Base-by-base conservation (phyloP, 2,888 invertebrate genomes). In the Watsonalla binaria region DNA sequence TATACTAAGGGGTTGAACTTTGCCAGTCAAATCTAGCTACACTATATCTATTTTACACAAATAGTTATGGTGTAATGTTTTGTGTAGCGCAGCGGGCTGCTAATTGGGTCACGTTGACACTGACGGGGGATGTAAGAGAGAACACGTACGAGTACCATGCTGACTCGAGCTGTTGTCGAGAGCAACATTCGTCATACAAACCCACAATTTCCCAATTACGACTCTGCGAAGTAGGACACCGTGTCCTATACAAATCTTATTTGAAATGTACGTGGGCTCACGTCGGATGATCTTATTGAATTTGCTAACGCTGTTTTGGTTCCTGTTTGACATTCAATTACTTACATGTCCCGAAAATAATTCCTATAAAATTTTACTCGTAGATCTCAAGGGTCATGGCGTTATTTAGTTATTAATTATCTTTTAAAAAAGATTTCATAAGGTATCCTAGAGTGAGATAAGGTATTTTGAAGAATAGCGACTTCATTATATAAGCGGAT, bases 81-180 rank as follows among this genome's bases (percentile, higher is more conserved):
- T 34, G 13, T 48, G 14, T 37, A 51, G 54, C 55, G 48, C 49
- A 59, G 56, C 61, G 54, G 59, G 55, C 52, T 51, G 62, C 51
- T 70, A 74, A 76, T 76, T 74, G 68, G 76, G 76, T 72, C 70
- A 71, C 60, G 62, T 64, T 66, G 70, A 57, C 64, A 66, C 60
- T 65, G 62, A 69, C 63, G 68, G 65, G 61, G 56, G 60, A 62
- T 56, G 47, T 53, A 58, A 61, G 57, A 56, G 58, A 51, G 58
- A 55, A 62, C 57, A 56, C 58, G 54, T 59, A 11, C 42, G 42
- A 8, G 42, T 42, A 42, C 42, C 11, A 11, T 37, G 11, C 59
- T 14, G 9, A 54, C 62, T 63, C 61, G 57, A 63, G 63, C 51
- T 35, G 34, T 51, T 49, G 42, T 55, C 45, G 64, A 57, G 52